Evolutionary conservation across 2,888 invertebrate species (phyloP).

Genomic region (Entomobrya multifasciata): DNA sequence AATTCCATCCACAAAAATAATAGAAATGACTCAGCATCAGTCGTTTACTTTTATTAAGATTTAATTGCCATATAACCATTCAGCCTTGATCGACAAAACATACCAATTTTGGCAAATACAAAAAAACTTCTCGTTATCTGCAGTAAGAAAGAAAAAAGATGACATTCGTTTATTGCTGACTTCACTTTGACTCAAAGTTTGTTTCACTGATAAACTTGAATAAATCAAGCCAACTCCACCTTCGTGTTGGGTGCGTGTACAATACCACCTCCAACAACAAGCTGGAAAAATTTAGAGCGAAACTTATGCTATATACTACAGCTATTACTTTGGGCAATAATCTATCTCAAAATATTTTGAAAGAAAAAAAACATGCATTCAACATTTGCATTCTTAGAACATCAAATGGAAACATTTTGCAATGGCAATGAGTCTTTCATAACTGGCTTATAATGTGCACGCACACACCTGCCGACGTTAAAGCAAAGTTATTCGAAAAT

Average conservation of each 20-base stretch:
- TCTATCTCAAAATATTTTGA: no score
- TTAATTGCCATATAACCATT: constrained; percentile 17
- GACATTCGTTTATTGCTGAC: not conserved
- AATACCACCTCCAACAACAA: constrained; percentile 30
- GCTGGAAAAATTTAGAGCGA: not conserved
- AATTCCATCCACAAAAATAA: no score
- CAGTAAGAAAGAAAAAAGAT: not conserved
- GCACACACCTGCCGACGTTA: no score
- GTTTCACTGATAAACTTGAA: not conserved
- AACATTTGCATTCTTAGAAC: no score
- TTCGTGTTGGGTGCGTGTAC: constrained; percentile 37
- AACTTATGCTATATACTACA: no score
- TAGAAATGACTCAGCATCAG: constrained; percentile 22
- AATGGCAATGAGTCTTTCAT: not conserved
- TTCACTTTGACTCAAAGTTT: no score
- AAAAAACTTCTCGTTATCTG: not conserved
- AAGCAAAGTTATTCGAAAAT: no score
- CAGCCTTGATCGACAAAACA: constrained; percentile 47
- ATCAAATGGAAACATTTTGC: not conserved
- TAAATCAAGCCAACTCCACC: constrained; percentile 35
- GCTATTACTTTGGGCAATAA: no score
- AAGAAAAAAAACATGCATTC: no score
- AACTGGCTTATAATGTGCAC: no score
- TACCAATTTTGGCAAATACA: constrained; percentile 54
- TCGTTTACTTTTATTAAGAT: constrained; percentile 21